A percentile compares a stretch with the other conserved stretches of the same genome.
phyloP scores from a whole-genome alignment of 2,797 vertebrate genomes.

The Staurois parvus region DNA sequence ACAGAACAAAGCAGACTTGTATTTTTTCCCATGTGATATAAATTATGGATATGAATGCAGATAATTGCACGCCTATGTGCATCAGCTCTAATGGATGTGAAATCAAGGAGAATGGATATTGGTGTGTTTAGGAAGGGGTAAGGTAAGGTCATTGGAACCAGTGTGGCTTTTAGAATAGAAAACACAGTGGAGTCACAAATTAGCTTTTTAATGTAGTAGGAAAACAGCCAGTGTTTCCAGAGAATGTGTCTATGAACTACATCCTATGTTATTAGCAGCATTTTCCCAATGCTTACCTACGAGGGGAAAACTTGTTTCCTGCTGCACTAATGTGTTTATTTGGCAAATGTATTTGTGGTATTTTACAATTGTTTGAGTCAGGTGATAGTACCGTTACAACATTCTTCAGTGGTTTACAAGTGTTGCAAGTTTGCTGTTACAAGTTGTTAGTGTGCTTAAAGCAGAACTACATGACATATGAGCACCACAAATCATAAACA shows the following conservation, averaged over 20 bases:
- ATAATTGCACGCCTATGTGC: too few species aligned
- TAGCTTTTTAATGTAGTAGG: background rate
- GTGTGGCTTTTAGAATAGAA: background rate
- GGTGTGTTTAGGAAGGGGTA: slow-evolving; percentile 1
- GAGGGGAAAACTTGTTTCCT: background rate
- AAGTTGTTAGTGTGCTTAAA: too few species aligned
- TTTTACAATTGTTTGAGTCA: background rate
- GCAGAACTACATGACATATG: too few species aligned
- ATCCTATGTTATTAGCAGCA: background rate
- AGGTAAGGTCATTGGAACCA: background rate
- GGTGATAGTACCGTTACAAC: background rate
- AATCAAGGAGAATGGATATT: background rate
- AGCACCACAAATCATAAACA: too few species aligned
- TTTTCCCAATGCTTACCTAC: background rate
- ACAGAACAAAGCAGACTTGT: too few species aligned
- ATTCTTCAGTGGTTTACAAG: background rate
- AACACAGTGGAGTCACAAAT: background rate
- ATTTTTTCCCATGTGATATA: too few species aligned
- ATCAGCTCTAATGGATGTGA: background rate
- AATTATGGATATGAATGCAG: too few species aligned
- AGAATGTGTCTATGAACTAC: background rate
- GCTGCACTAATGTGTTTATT: background rate
- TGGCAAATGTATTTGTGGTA: background rate
- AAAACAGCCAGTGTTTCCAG: background rate
- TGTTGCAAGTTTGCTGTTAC: too few species aligned